phyloP scores from a whole-genome alignment of 2,113 vertebrate genomes.

The Chitala chitala region DNA sequence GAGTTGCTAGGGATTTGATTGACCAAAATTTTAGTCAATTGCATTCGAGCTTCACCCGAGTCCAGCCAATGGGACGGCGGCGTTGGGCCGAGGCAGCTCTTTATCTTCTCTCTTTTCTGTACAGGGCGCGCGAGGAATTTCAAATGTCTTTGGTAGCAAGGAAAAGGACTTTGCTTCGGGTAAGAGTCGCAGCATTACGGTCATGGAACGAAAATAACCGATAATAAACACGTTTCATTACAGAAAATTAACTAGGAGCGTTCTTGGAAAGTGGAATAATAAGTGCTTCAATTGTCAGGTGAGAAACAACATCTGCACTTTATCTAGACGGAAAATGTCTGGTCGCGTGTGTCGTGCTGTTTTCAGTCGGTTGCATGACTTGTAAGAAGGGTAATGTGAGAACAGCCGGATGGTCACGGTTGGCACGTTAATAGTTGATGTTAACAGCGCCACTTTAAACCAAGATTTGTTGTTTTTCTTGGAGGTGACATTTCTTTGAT shows the following conservation, averaged over 20 bases:
- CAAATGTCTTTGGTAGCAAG: not conserved
- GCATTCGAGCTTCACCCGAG: not conserved
- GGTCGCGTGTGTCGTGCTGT: not conserved
- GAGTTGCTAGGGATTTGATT: not conserved
- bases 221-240: not conserved
- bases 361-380: not conserved
- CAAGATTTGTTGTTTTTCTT: too few species aligned
- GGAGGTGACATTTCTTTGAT: too few species aligned
- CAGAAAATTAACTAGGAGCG: not conserved
- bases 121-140: conserved; percentile 8
- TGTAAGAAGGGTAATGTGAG: not conserved
- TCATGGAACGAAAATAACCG: not conserved
- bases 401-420: not conserved
- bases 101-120: not conserved
- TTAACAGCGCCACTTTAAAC: too few species aligned
- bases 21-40: not conserved
- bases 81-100: not conserved
- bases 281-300: not conserved
- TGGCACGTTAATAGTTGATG: not conserved
- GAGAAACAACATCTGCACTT: too few species aligned
- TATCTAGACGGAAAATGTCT: too few species aligned
- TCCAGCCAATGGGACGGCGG: not conserved
- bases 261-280: not conserved
- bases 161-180: not conserved
- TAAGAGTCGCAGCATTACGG: not conserved